Percentiles rank a stretch among this genome's conserved stretches.
These are phyloP conservation scores for Plotosus lineatus DNA, from an alignment of 2,113 vertebrate species.

Conservation along the genomic window DNA sequence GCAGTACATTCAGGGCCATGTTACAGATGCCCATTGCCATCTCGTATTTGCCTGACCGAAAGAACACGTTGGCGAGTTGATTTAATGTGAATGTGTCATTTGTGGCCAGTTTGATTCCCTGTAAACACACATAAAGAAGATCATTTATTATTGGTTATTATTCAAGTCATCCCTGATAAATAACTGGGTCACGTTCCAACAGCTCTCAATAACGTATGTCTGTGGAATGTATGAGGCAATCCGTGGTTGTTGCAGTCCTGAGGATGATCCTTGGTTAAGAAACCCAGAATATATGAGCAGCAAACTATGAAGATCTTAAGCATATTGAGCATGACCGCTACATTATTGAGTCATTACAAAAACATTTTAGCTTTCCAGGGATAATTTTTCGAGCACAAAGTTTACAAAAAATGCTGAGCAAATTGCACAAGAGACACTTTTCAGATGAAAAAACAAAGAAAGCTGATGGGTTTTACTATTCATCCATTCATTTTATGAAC, in stretches of 20 bases:
- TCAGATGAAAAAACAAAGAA: no score
- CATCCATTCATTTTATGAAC: no score
- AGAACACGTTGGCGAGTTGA: slow-evolving; percentile 74
- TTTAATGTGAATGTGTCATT: slow-evolving; percentile 72
- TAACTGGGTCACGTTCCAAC: neutral
- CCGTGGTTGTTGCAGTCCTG: neutral
- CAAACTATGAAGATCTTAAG: no score
- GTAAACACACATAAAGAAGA: slow-evolving; percentile 35
- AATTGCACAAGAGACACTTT: no score
- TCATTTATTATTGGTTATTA: neutral
- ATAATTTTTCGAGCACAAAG: no score
- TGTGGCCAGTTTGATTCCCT: slow-evolving; percentile 77
- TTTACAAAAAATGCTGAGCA: no score
- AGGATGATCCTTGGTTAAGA: no score
- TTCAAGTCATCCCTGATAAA: neutral
- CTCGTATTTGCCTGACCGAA: slow-evolving; percentile 77
- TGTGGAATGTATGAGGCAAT: neutral
- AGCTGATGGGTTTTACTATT: no score
- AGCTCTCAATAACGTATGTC: neutral
- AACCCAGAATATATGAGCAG: no score
- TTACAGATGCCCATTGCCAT: slow-evolving; percentile 79
- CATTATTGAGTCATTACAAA: no score
- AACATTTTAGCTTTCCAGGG: no score
- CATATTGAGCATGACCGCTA: no score
- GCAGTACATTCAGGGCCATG: slow-evolving; percentile 75